These are phyloP conservation scores for Callyntrura sp. DNA, from an alignment of 2,888 invertebrate species.

Conservation along the genomic window DNA sequence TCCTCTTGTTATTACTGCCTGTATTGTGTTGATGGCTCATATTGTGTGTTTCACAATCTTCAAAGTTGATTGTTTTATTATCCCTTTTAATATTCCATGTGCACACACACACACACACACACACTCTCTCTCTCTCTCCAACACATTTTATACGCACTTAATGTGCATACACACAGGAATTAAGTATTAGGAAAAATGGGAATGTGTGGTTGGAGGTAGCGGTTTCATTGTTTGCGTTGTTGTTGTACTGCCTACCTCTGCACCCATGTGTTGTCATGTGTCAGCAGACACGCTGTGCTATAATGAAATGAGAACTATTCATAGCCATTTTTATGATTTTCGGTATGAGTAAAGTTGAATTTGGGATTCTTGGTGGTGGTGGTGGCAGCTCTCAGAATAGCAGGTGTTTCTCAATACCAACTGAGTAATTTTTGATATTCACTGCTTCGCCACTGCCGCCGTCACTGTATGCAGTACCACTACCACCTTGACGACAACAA, in stretches of 20 bases:
- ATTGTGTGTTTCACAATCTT: conserved; percentile 61
- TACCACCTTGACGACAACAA: conserved; percentile 5
- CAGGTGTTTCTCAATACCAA: conserved; percentile 64
- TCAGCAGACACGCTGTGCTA: conserved; percentile 54
- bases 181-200: not conserved
- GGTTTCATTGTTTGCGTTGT: not conserved
- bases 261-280: conserved; percentile 71
- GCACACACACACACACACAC: conserved; percentile 30
- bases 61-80: conserved; percentile 76
- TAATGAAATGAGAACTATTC: conserved; percentile 74
- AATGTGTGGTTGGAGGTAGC: conserved; percentile 27
- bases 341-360: conserved; percentile 12
- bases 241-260: not conserved
- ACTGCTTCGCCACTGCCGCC: not conserved
- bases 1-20: conserved; percentile 21
- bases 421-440: conserved; percentile 20
- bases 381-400: conserved; percentile 23
- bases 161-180: not conserved
- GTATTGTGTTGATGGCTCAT: conserved; percentile 43
- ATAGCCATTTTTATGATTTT: conserved; percentile 72
- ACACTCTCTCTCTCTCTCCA: not conserved
- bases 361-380: conserved; percentile 29
- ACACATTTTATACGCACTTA: conserved; percentile 17
- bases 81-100: conserved; percentile 67
- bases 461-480: too few species aligned